phyloP scores from a whole-genome alignment of 2,888 invertebrate species.

The Spilarctia lutea region DNA sequence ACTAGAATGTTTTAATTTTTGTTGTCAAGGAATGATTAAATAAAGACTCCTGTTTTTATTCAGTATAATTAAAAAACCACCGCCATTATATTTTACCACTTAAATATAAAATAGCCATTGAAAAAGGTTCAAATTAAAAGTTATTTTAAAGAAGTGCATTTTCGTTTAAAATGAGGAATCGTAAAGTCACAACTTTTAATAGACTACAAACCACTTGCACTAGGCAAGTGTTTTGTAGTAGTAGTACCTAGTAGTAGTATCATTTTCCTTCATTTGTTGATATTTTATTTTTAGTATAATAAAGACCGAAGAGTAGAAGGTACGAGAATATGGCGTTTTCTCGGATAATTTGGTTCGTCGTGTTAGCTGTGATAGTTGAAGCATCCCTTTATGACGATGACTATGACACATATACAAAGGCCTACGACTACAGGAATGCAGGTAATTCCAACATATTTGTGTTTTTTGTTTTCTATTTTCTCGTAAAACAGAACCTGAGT shows the following conservation, averaged over 20 bases:
- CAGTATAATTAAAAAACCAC: too few species aligned
- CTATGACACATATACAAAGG: conserved; percentile 78
- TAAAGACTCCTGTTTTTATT: neutral
- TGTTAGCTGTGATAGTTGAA: conserved; percentile 63
- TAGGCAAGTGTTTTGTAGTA: too few species aligned
- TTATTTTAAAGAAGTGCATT: neutral
- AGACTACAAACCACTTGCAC: conserved; percentile 14
- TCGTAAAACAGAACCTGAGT: neutral
- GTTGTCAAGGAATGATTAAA: neutral
- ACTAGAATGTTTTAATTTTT: too few species aligned
- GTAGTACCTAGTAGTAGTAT: too few species aligned
- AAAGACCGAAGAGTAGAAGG: conserved; percentile 40
- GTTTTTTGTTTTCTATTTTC: neutral
- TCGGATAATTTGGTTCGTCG: conserved; percentile 67
- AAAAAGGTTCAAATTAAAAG: neutral
- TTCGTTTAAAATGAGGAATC: neutral
- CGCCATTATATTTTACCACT: too few species aligned
- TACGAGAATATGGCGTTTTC: conserved; percentile 63
- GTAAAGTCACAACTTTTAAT: conserved; percentile 42
- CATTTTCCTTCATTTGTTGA: neutral
- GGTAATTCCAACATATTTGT: conserved; percentile 60
- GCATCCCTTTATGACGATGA: conserved; percentile 80
- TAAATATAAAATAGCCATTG: neutral
- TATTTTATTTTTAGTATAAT: conserved; percentile 39
- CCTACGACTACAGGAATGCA: conserved; percentile 76